These are phyloP conservation scores for Himalopsyche kuldschensis DNA, from an alignment of 2,888 invertebrate species.

Conservation along the genomic window DNA sequence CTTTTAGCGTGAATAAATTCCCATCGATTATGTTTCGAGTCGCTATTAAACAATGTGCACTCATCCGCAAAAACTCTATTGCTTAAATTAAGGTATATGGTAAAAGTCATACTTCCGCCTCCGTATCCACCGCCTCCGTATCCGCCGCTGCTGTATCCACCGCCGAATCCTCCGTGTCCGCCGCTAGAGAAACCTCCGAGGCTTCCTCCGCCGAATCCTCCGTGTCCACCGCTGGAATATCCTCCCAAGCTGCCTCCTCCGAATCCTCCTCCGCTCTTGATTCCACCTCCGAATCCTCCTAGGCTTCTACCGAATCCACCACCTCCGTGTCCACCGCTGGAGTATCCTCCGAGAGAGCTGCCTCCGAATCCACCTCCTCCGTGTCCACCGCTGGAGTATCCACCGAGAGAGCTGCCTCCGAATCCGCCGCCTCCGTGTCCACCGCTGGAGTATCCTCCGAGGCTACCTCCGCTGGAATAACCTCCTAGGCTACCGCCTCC, in stretches of 20 bases:
- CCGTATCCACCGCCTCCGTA: neutral
- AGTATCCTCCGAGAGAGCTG: slow-evolving; percentile 19
- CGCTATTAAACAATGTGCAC: neutral
- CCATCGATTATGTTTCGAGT: neutral
- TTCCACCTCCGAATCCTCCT: slow-evolving; percentile 29
- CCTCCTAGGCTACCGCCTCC: slow-evolving; percentile 13
- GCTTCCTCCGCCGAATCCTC: slow-evolving; percentile 19
- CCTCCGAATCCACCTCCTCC: slow-evolving; percentile 19
- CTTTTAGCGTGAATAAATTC: neutral
- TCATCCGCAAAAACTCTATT: neutral
- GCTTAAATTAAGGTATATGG: neutral
- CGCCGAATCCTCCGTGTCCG: slow-evolving; percentile 12
- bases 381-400: slow-evolving; percentile 15
- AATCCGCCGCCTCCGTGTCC: slow-evolving; percentile 28
- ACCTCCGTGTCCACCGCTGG: slow-evolving; percentile 16
- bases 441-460: slow-evolving; percentile 11
- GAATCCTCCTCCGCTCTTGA: slow-evolving; percentile 25
- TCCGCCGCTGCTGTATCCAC: slow-evolving; percentile 1
- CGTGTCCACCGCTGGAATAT: neutral
- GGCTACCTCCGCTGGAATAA: slow-evolving; percentile 10
- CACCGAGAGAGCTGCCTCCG: slow-evolving; percentile 12
- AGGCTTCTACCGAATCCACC: slow-evolving; percentile 19
- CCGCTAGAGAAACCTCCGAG: slow-evolving; percentile 3
- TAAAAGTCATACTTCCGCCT: neutral
- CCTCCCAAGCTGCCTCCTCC: slow-evolving; percentile 21